Percentiles rank a stretch among this genome's conserved stretches.
phyloP scores from a whole-genome alignment of 92 coral and sea anemone species.

The Paramuricea clavata region DNA sequence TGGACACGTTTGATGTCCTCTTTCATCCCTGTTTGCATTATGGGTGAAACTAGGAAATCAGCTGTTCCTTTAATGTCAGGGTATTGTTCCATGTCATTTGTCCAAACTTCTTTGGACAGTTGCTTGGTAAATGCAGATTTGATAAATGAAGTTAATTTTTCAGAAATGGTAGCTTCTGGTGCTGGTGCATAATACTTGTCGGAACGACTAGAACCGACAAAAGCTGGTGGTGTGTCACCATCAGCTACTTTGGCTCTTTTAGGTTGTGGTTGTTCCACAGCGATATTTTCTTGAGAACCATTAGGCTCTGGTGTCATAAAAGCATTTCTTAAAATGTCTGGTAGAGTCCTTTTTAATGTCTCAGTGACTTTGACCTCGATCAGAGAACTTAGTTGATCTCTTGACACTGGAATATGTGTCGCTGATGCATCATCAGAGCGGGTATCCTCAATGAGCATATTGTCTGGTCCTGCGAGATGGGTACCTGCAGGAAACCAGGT shows the following conservation, averaged over 20 bases:
- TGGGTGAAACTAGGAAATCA: slow-evolving; percentile 34
- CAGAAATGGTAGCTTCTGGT: slow-evolving; percentile 33
- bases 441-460: slow-evolving; percentile 18
- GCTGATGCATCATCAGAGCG: slow-evolving; percentile 27
- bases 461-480: slow-evolving; percentile 31
- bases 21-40: too few relatives aligned
- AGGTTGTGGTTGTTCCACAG: background rate
- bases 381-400: slow-evolving; percentile 15
- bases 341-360: slow-evolving; percentile 15
- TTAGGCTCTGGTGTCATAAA: slow-evolving; percentile 9
- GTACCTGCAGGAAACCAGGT: slow-evolving; percentile 21
- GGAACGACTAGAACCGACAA: slow-evolving; percentile 65
- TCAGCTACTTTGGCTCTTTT: slow-evolving; percentile 16
- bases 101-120: slow-evolving; percentile 31
- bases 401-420: background rate
- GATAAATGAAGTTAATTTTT: too few relatives aligned
- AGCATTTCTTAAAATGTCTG: slow-evolving; percentile 16
- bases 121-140: slow-evolving; percentile 33
- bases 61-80: slow-evolving; percentile 41
- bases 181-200: slow-evolving; percentile 65
- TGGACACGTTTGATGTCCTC: slow-evolving; percentile 29
- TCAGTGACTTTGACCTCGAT: slow-evolving; percentile 20
- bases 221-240: slow-evolving; percentile 32
- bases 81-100: slow-evolving; percentile 39
- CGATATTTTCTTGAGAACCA: too few relatives aligned